Evolutionary conservation across 2,113 vertebrate species (phyloP), one percentile per base, ranked within the genome.

Genomic region (Psophia crepitans): DNA sequence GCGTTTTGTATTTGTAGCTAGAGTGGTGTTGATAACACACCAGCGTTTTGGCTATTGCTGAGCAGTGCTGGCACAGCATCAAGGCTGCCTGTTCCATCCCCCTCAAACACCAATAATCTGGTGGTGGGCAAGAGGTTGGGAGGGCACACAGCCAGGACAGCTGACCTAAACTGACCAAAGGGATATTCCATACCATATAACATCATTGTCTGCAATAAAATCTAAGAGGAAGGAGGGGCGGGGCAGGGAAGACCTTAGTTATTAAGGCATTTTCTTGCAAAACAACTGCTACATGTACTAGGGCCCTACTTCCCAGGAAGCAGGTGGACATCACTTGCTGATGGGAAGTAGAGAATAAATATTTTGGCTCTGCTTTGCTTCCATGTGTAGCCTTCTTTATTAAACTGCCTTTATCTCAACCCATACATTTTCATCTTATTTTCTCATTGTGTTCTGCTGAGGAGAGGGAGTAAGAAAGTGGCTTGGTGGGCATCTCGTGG

Each of bases 261-360:
- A 30, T 32, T 65, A 58, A 65, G 23, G 27, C 2, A 1, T 22
- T 39, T 66, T 22, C 33, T 41, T 66, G 37, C 0, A 1, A 65
- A 73, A 28, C 13, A 53, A 44, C 16, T 0, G 2, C 20, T 53
- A 28, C 0, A 0, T 1, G 1, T 51, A 39, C 2, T 18, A 8
- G 12, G 37, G 6, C 19, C 28, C 19, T 37, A 2, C 10, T 60
- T 76, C 37, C 39, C 15, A 37, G 78, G 33, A 51, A 44, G 5
- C 49, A 17, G 2, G 6, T 73, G 41, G 30, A 41, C 20, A 73
- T 35, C 1, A 0, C 32, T 9, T 57, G 32, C 43, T 74, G 35
- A 32, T 58, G 20, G 26, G 7, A 44, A 43, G 32, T 11, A 33
- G 22, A 66, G 26, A 81, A 56, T 26, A 73, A 48, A 63, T 35